A percentile compares a stretch with the other conserved stretches of the same genome.
These are phyloP conservation scores for Clivina fossor DNA, from an alignment of 2,888 invertebrate species.

Conservation along the genomic window DNA sequence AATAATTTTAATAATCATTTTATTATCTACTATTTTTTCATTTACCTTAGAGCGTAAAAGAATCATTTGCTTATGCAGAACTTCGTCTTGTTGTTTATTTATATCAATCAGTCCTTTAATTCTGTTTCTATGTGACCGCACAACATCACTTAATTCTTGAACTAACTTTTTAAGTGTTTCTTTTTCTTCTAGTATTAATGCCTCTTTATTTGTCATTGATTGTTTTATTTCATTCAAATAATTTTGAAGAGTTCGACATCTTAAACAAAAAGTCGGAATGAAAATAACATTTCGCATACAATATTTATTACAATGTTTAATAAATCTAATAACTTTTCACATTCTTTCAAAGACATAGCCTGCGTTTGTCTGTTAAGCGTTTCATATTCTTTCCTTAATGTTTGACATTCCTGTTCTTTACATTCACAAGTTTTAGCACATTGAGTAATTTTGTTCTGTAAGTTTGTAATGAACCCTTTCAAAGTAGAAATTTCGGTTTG, in stretches of 20 bases:
- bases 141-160: constrained; percentile 34
- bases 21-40: too few relatives aligned
- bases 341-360: constrained; percentile 5
- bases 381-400: constrained; percentile 8
- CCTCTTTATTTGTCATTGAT: constrained; percentile 34
- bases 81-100: constrained; percentile 37
- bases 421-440: not conserved
- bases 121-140: constrained; percentile 35
- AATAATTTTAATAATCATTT: not conserved
- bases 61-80: constrained; percentile 36
- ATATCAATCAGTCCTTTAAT: constrained; percentile 35
- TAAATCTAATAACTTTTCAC: not conserved
- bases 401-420: not conserved
- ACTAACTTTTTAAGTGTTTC: constrained; percentile 36
- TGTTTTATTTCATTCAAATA: constrained; percentile 32
- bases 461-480: constrained; percentile 3
- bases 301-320: not conserved
- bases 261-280: not conserved
- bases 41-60: constrained; percentile 37
- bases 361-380: not conserved
- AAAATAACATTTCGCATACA: not conserved
- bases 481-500: constrained; percentile 8
- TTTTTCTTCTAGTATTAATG: constrained; percentile 34
- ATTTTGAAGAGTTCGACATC: constrained; percentile 29
- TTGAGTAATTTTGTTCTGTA: not conserved